A percentile compares a stretch with the other conserved stretches of the same genome.
phyloP scores from a whole-genome alignment of 1,140 invertebrate genomes.

The Polypedilum vanderplanki region DNA sequence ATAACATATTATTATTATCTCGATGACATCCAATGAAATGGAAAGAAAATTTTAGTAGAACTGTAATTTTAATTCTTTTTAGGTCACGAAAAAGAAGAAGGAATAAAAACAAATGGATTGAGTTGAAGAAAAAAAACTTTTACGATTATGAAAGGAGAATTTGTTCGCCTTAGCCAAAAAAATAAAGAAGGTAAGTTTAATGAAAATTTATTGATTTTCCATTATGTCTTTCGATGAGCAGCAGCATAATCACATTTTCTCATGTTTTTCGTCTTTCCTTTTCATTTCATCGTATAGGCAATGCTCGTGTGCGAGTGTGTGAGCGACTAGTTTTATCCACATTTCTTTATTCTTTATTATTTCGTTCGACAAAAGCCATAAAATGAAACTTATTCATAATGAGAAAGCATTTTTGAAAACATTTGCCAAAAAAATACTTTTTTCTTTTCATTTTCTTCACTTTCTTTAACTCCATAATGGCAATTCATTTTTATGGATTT shows the following conservation, averaged over 20 bases:
- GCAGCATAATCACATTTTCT: conserved; percentile 11
- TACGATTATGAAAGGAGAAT: conserved; percentile 4
- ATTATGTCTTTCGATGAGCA: conserved; percentile 6
- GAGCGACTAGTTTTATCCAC: background rate
- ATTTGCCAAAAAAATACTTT: background rate
- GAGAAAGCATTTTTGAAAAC: background rate
- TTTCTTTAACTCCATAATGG: no score
- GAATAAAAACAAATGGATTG: background rate
- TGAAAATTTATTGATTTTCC: conserved; percentile 19
- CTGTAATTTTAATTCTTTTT: background rate
- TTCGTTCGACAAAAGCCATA: background rate
- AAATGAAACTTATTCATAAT: conserved; percentile 20
- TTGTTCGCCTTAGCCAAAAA: background rate
- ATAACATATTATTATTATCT: background rate
- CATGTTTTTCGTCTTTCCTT: background rate
- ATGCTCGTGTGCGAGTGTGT: background rate
- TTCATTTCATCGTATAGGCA: background rate
- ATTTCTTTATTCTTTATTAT: background rate
- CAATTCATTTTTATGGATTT: conserved; percentile 14
- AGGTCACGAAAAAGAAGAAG: background rate
- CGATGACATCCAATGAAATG: background rate
- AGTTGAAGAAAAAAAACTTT: background rate
- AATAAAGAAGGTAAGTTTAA: background rate
- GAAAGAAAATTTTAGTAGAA: background rate
- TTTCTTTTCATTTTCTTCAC: no score